These are phyloP conservation scores for Sarcophaga rosellei DNA, from an alignment of 2,888 invertebrate genomes.

Conservation along the genomic window DNA sequence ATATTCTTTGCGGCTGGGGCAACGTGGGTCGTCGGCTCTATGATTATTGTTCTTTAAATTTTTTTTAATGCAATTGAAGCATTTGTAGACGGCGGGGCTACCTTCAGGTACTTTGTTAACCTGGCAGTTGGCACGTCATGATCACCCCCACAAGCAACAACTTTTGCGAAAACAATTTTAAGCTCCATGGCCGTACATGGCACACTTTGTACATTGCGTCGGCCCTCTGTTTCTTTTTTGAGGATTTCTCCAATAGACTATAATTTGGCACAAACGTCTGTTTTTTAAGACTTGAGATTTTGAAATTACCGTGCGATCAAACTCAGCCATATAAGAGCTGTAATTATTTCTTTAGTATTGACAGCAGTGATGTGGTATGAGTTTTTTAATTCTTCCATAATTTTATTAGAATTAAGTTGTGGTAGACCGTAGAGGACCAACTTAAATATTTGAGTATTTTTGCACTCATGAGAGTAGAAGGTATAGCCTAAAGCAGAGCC, in stretches of 20 bases:
- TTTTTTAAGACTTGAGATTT: slow-evolving; percentile 29
- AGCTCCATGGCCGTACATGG: slow-evolving; percentile 38
- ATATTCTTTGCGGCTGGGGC: slow-evolving; percentile 7
- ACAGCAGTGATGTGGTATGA: neutral
- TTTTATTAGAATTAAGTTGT: neutral
- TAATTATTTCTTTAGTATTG: slow-evolving; percentile 12
- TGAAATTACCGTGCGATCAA: neutral
- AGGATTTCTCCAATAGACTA: slow-evolving; percentile 29
- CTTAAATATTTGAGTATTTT: slow-evolving; percentile 6
- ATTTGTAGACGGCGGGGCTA: neutral
- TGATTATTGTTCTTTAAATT: slow-evolving; percentile 13
- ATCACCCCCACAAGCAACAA: neutral
- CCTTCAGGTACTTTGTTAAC: neutral
- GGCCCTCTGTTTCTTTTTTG: slow-evolving; percentile 15
- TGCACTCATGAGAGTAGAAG: slow-evolving; percentile 15
- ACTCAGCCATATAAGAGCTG: slow-evolving; percentile 22
- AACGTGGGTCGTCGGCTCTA: slow-evolving; percentile 7
- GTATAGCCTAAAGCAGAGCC: neutral
- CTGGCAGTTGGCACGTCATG: slow-evolving; percentile 13
- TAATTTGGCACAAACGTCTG: neutral
- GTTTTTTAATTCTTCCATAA: neutral
- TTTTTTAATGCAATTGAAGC: slow-evolving; percentile 26
- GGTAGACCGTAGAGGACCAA: slow-evolving; percentile 17
- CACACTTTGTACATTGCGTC: slow-evolving; percentile 28
- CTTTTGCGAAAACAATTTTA: slow-evolving; percentile 23